phyloP scores from a whole-genome alignment of 2,888 invertebrate species.

The Tridacna crocea region DNA sequence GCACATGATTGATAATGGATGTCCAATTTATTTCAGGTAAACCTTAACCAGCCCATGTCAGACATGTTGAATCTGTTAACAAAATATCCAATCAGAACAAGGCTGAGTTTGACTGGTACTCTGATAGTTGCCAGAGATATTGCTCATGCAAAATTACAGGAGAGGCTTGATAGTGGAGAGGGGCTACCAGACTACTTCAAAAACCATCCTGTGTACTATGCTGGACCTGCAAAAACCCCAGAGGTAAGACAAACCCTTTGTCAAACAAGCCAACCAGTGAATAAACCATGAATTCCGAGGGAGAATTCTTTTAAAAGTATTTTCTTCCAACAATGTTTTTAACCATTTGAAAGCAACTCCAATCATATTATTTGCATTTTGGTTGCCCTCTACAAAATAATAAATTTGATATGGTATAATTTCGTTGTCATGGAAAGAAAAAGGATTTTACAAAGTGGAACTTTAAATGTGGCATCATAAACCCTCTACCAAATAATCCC shows the following conservation, averaged over 20 bases:
- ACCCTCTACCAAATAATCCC: no score
- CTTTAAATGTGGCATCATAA: no score
- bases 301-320: no score
- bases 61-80: conserved; percentile 75
- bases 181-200: conserved; percentile 83
- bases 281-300: no score
- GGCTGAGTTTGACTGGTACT: conserved; percentile 82
- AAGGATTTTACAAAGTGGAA: no score
- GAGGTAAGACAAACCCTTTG: conserved; percentile 68
- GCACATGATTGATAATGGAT: background rate
- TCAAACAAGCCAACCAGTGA: no score
- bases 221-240: conserved; percentile 84
- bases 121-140: conserved; percentile 84
- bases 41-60: conserved; percentile 82
- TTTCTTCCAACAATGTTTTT: no score
- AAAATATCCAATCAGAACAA: conserved; percentile 80
- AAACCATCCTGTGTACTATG: conserved; percentile 84
- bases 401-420: no score
- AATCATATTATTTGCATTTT: no score
- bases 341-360: no score
- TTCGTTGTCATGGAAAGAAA: no score
- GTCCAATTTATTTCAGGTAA: conserved; percentile 66
- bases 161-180: conserved; percentile 81
- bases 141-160: conserved; percentile 84
- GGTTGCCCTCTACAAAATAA: no score